phyloP scores from a whole-genome alignment of 2,113 vertebrate species.

The Heliornis fulica region DNA sequence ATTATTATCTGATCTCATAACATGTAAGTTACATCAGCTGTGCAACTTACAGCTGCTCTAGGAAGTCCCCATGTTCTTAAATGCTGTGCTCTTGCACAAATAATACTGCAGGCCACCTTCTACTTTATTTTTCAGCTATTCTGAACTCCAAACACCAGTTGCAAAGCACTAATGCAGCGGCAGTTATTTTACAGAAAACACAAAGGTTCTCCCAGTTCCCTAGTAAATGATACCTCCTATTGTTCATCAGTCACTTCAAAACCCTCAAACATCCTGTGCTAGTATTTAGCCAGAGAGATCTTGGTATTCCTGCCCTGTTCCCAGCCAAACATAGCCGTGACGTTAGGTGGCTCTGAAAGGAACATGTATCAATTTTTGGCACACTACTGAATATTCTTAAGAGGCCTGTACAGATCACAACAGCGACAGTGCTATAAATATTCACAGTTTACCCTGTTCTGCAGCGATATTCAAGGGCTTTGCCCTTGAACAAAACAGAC shows the following conservation, averaged over 20 bases:
- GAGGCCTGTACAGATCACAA: slow-evolving; percentile 15
- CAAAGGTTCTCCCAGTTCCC: neutral
- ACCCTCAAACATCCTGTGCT: neutral
- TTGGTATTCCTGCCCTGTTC: slow-evolving; percentile 5
- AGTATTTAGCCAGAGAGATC: neutral
- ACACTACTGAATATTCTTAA: slow-evolving; percentile 19
- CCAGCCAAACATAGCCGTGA: slow-evolving; percentile 22
- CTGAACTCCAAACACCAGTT: neutral
- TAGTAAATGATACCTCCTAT: neutral
- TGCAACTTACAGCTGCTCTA: neutral
- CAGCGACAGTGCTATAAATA: slow-evolving; percentile 10
- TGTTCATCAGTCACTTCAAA: slow-evolving; percentile 32
- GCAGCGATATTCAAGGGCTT: neutral
- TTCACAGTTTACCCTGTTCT: neutral
- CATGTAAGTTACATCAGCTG: neutral
- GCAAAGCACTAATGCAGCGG: slow-evolving; percentile 23
- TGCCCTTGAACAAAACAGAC: slow-evolving; percentile 50
- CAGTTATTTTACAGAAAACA: slow-evolving; percentile 5
- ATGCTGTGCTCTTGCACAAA: neutral
- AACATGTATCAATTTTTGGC: slow-evolving; percentile 45
- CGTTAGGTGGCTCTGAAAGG: slow-evolving; percentile 14
- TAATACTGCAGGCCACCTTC: neutral
- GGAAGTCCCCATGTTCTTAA: neutral
- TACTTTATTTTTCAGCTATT: neutral
- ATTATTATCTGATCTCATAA: neutral